These are phyloP conservation scores for Crioceris asparagi DNA, from an alignment of 2,888 invertebrate species.

Conservation along the genomic window DNA sequence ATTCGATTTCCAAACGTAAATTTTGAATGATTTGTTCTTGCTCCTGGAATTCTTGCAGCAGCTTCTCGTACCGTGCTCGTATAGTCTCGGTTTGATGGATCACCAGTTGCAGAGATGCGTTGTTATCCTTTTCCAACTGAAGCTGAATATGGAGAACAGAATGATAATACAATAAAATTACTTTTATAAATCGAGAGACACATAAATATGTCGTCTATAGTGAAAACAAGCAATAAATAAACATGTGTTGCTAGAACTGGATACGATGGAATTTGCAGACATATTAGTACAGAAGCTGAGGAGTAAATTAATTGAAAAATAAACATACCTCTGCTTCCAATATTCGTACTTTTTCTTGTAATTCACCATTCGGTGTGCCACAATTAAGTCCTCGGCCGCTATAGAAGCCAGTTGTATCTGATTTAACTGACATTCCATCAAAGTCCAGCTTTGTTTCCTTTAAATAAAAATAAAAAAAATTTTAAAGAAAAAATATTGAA, in stretches of 20 bases:
- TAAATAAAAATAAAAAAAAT: constrained; percentile 12
- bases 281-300: no score
- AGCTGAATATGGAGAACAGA: constrained; percentile 19
- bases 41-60: constrained; percentile 17
- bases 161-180: no score
- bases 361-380: constrained; percentile 14
- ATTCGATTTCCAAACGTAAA: constrained; percentile 20
- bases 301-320: no score
- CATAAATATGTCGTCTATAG: no score
- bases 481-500: no score
- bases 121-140: constrained; percentile 22
- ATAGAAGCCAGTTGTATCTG: constrained; percentile 19
- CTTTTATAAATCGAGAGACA: no score
- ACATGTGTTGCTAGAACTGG: no score
- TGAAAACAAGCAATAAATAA: no score
- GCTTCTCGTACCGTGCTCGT: constrained; percentile 16
- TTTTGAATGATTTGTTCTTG: constrained; percentile 24
- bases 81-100: constrained; percentile 21
- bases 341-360: constrained; percentile 21
- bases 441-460: constrained; percentile 22
- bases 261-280: no score
- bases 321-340: constrained; percentile 25
- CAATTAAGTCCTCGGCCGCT: constrained; percentile 15
- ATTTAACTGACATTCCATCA: constrained; percentile 21
- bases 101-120: constrained; percentile 23